These are phyloP conservation scores for Taxidea taxus DNA, from an alignment of 2,113 vertebrate species.

Conservation along the genomic window DNA sequence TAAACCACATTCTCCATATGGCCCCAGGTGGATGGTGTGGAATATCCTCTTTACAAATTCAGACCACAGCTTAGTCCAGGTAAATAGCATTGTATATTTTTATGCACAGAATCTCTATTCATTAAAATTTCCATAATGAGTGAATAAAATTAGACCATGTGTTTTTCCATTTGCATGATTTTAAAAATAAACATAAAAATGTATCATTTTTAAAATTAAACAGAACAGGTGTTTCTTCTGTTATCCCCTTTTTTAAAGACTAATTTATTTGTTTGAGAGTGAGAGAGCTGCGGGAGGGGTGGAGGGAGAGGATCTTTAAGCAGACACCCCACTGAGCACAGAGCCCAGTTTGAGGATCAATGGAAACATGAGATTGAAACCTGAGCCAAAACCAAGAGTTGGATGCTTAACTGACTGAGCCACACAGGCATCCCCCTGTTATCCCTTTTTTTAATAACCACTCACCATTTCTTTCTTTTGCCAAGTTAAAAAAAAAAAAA, in stretches of 20 bases:
- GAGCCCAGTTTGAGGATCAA: neutral
- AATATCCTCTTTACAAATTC: neutral
- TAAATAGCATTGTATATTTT: neutral
- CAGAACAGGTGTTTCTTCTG: conserved; percentile 12
- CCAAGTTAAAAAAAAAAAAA: neutral
- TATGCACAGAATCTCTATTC: conserved; percentile 4
- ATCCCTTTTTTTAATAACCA: neutral
- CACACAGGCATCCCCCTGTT: neutral
- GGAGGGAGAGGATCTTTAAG: neutral
- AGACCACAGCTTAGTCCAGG: neutral
- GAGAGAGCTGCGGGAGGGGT: neutral
- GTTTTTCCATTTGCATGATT: conserved; percentile 14
- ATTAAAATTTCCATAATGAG: neutral
- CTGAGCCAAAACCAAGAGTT: neutral
- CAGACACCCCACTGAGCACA: neutral
- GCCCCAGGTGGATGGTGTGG: neutral
- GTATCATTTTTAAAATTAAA: neutral
- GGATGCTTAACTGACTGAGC: neutral
- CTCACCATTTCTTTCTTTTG: neutral
- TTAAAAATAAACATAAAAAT: conserved; percentile 37
- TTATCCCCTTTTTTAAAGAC: neutral
- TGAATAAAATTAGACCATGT: conserved; percentile 22
- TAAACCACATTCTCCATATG: neutral
- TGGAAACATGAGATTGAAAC: neutral
- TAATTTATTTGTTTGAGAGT: neutral